Conservation (phyloP, 1,140 invertebrate genomes). For the Neotoxoptera formosana region DNA sequence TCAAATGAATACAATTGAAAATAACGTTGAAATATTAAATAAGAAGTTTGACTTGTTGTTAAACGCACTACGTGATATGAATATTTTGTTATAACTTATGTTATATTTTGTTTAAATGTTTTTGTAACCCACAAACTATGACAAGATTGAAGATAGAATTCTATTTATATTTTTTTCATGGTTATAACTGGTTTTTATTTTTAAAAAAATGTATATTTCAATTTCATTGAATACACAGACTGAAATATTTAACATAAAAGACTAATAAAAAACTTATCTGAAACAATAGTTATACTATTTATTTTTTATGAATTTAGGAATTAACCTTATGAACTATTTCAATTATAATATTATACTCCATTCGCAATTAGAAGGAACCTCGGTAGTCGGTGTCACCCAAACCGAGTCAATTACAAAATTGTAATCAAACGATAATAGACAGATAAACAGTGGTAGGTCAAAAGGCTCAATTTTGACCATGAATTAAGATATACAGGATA, state of each 20-base stretch:
- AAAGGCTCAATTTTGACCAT: no score
- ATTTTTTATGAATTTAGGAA: background rate
- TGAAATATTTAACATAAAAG: background rate
- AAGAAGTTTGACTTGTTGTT: conserved; percentile 1
- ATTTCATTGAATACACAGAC: background rate
- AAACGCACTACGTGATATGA: background rate
- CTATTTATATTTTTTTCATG: background rate
- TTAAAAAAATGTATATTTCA: background rate
- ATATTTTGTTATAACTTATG: background rate
- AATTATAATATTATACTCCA: background rate
- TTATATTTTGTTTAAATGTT: background rate
- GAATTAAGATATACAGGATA: no score
- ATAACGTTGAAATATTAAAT: conserved; percentile 12
- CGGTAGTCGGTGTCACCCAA: no score
- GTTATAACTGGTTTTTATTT: background rate
- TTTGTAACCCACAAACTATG: background rate
- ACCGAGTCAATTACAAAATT: background rate
- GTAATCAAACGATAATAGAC: no score
- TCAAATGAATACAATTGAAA: background rate
- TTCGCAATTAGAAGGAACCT: background rate
- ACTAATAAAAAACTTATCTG: background rate
- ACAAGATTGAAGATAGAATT: background rate
- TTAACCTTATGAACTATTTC: background rate
- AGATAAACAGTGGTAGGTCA: no score
- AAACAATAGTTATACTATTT: background rate